Conservation (phyloP, 2,888 invertebrate genomes). For the Abrostola triplasia region DNA sequence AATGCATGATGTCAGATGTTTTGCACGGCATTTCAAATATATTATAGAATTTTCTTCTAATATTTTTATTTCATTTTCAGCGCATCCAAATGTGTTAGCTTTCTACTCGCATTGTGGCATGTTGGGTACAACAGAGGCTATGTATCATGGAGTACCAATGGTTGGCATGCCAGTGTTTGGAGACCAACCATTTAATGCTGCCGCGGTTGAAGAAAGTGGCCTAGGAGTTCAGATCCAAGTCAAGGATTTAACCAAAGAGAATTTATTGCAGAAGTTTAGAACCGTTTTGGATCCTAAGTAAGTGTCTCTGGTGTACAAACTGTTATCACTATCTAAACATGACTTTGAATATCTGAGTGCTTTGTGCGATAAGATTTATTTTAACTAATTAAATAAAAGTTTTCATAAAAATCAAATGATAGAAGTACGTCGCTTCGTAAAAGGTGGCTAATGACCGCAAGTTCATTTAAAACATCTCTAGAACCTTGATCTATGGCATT, state of each 20-base stretch:
- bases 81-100: conserved; percentile 73
- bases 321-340: background rate
- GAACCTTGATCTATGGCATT: no score
- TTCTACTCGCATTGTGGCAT: conserved; percentile 89
- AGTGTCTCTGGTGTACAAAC: conserved; percentile 46
- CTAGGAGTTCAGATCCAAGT: conserved; percentile 82
- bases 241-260: conserved; percentile 82
- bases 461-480: no score
- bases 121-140: conserved; percentile 87
- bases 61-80: conserved; percentile 48
- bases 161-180: conserved; percentile 89
- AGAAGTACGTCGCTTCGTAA: no score
- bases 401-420: no score
- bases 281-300: conserved; percentile 85
- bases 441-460: no score
- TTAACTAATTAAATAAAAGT: no score
- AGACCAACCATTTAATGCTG: conserved; percentile 88
- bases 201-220: conserved; percentile 84
- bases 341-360: no score
- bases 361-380: no score
- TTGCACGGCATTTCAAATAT: no score
- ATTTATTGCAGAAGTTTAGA: conserved; percentile 79
- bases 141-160: conserved; percentile 88
- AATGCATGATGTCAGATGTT: no score
- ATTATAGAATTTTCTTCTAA: no score